phyloP scores from a whole-genome alignment of 2,888 invertebrate genomes.

The Lycocerus yunnanus region DNA sequence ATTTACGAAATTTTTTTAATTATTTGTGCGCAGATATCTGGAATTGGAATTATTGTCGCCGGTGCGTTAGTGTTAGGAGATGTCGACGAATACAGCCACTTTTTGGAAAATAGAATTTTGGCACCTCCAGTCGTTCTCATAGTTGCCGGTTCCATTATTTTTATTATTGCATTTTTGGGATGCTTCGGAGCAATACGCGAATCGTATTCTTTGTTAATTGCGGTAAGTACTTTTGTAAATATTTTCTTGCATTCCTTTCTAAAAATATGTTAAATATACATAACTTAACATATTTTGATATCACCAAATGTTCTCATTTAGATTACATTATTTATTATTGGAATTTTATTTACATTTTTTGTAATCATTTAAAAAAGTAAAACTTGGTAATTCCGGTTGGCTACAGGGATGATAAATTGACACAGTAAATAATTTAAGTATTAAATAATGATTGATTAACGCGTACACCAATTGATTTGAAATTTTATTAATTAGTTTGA shows the following conservation, averaged over 20 bases:
- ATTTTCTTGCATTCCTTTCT: background rate
- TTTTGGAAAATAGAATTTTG: slow-evolving; percentile 77
- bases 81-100: slow-evolving; percentile 75
- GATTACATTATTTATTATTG: too few species aligned
- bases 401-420: too few species aligned
- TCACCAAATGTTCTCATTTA: too few species aligned
- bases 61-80: slow-evolving; percentile 74
- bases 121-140: slow-evolving; percentile 86
- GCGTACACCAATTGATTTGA: too few species aligned
- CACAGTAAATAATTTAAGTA: too few species aligned
- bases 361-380: too few species aligned
- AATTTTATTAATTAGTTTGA: too few species aligned
- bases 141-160: slow-evolving; percentile 81
- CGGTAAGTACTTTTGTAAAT: slow-evolving; percentile 63
- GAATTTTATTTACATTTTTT: too few species aligned
- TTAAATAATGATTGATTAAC: too few species aligned
- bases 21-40: slow-evolving; percentile 52
- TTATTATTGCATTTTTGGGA: slow-evolving; percentile 87
- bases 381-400: too few species aligned
- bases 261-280: background rate
- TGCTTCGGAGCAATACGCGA: slow-evolving; percentile 91
- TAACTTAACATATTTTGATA: too few species aligned
- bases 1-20: background rate
- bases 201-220: slow-evolving; percentile 84
- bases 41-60: slow-evolving; percentile 73